Percentiles rank a stretch among this genome's conserved stretches.
phyloP scores from a whole-genome alignment of 2,113 vertebrate species.

The Gymnorhina tibicen region DNA sequence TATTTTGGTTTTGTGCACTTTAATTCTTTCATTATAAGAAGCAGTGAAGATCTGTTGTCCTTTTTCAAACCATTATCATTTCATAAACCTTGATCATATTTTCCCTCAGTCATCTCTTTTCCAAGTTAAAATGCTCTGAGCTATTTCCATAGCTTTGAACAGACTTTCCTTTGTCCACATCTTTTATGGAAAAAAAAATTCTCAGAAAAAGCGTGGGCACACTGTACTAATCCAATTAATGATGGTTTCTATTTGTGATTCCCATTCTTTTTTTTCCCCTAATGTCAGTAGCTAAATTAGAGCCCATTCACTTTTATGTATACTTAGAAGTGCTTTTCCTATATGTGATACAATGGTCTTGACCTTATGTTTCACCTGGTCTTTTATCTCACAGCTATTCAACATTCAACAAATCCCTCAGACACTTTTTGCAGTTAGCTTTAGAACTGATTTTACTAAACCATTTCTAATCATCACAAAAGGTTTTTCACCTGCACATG shows the following conservation, averaged over 20 bases:
- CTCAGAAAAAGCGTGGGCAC: neutral
- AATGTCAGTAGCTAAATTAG: neutral
- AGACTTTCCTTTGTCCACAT: neutral
- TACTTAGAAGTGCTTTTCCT: neutral
- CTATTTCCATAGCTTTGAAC: neutral
- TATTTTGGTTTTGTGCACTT: neutral
- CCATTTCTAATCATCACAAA: neutral
- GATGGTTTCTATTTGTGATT: neutral
- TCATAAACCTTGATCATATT: neutral
- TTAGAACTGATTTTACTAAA: neutral
- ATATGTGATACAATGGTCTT: neutral
- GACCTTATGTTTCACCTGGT: neutral
- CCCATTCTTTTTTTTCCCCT: neutral
- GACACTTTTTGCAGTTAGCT: neutral
- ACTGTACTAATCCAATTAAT: neutral
- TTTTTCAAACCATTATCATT: neutral
- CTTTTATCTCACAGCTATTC: neutral
- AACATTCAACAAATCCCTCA: neutral
- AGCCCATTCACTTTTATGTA: neutral
- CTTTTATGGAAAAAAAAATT: neutral
- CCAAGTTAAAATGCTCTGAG: neutral
- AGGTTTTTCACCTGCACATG: neutral
- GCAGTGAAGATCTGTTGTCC: neutral
- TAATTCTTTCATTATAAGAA: neutral
- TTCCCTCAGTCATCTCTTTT: neutral